Evolutionary conservation across 2,113 vertebrate species (phyloP).

Genomic region (Saccopteryx leptura): DNA sequence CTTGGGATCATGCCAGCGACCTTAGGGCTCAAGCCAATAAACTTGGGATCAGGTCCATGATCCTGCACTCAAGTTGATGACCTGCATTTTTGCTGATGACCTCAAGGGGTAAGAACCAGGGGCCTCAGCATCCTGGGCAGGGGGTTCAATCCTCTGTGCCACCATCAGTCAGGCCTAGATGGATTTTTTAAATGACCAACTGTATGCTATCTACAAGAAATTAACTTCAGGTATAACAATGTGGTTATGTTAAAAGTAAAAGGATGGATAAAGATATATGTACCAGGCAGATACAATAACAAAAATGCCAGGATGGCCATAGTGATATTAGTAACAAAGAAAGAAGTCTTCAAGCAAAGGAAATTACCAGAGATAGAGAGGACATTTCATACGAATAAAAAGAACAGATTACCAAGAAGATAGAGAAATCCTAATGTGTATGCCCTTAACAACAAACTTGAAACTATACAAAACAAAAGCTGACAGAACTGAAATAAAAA

Average conservation of each 20-base stretch:
- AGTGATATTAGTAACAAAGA: background rate
- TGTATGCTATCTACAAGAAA: background rate
- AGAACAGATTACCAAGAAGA: background rate
- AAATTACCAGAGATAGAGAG: background rate
- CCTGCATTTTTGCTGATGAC: too few species aligned
- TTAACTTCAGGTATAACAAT: background rate
- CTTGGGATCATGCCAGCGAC: too few species aligned
- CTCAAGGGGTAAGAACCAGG: too few species aligned
- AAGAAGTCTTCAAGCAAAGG: background rate
- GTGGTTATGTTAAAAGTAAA: background rate
- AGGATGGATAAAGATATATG: background rate
- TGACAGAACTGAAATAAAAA: background rate
- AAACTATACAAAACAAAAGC: background rate
- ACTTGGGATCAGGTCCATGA: too few species aligned
- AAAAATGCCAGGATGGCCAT: too few species aligned
- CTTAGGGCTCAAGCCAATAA: too few species aligned
- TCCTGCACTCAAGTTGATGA: too few species aligned
- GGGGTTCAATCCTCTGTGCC: too few species aligned
- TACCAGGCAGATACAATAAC: too few species aligned
- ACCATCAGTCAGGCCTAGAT: too few species aligned
- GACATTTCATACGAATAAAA: too few species aligned
- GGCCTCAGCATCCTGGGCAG: too few species aligned
- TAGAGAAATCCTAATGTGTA: background rate
- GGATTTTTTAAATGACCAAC: background rate
- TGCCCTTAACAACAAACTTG: background rate